These are phyloP conservation scores for Sclerurus mexicanus DNA, from an alignment of 2,113 vertebrate genomes.

Conservation along the genomic window DNA sequence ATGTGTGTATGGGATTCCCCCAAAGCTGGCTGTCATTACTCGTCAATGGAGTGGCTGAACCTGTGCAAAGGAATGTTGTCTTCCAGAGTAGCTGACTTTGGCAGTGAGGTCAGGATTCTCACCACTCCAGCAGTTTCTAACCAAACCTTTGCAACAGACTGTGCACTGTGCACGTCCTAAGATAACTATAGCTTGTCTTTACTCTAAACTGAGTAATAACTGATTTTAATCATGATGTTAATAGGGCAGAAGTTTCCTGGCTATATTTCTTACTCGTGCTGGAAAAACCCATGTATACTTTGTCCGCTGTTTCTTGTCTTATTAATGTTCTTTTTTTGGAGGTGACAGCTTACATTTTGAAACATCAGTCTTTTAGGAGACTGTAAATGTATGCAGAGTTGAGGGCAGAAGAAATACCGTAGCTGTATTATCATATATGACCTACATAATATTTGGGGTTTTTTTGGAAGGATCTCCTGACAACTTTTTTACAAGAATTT, in stretches of 20 bases:
- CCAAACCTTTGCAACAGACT: background rate
- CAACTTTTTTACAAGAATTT: background rate
- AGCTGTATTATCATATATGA: fast-evolving
- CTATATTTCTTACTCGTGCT: background rate
- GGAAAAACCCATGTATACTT: background rate
- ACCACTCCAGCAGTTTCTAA: background rate
- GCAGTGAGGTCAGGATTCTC: background rate
- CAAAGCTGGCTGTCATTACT: constrained; percentile 3
- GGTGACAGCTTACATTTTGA: background rate
- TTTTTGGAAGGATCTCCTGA: background rate
- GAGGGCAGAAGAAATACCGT: background rate
- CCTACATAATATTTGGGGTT: fast-evolving
- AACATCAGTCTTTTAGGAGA: background rate
- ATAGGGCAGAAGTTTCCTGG: background rate
- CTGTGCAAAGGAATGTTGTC: fast-evolving
- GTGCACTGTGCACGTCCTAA: background rate
- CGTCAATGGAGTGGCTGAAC: background rate
- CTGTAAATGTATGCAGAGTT: background rate
- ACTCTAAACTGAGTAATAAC: background rate
- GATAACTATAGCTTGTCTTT: background rate
- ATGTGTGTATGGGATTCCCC: constrained; percentile 28
- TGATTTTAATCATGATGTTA: background rate
- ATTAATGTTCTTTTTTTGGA: background rate
- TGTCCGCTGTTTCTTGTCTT: background rate
- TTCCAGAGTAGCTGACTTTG: background rate